Base-by-base conservation (phyloP, 1,140 invertebrate species). In the Zaprionus vittiger region DNA sequence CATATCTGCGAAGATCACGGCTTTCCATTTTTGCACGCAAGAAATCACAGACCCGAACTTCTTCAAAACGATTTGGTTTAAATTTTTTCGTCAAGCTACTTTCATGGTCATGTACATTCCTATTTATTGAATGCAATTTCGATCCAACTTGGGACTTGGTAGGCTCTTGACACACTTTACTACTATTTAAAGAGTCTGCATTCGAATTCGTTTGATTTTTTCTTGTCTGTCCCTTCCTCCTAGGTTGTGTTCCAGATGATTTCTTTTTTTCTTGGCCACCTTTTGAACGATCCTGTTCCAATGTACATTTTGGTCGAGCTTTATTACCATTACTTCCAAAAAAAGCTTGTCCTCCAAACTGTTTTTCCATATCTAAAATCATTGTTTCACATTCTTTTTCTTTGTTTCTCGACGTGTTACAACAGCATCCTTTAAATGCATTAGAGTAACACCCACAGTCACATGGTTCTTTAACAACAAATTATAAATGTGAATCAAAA, bases 1-100 rank as follows among this genome's bases (percentile, higher is more conserved):
- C 2, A 17, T 7, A 34, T 81, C 77, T 83, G 17, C 22, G 52
- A 22, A 83, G 41, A 57, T 91, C 86, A 12, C 77, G 82, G 6
- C 67, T 31, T 37, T 91, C 86, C 67, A 91, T 59, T 1, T 80
- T 41, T 11, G 66, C 63, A 38, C 86, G 81, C 17, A 91, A 52
- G 24, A 72, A 24, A 67, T 91, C 86, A 64, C 77, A 85, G 12
- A 78, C 15, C 17, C 73, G 80, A 72, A 77, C 41, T 75, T 81
- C 66, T 73, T 85, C 77, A 22, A 22, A 12, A 7, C 73, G 79
- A 66, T 38, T 54, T 31, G 41, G 68, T 20, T 34, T 34, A 34
- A 34, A 11, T 34, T 4, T 3, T 11, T 9, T 34, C 9, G 7
- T 34, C 9, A 34, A 9, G 31, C 3, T 11, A 34, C 9, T 34